These are phyloP conservation scores for Drosophila melanosoma DNA, from an alignment of 2,888 invertebrate genomes.

Conservation along the genomic window DNA sequence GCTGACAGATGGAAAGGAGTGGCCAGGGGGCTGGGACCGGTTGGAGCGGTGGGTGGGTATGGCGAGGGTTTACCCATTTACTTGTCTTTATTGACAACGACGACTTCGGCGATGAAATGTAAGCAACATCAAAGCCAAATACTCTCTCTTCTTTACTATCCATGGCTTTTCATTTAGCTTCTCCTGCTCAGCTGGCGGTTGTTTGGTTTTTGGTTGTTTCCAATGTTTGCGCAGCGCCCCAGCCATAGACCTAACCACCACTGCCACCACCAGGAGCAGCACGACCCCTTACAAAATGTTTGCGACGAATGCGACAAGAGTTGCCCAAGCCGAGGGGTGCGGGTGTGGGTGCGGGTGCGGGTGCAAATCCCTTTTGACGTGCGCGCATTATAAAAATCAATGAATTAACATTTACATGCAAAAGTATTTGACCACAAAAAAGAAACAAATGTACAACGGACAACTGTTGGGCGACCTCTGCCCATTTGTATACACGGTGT, in stretches of 20 bases:
- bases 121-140: constrained; percentile 77
- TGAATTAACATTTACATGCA: constrained; percentile 78
- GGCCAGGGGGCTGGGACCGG: not conserved
- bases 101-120: constrained; percentile 76
- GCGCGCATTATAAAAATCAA: constrained; percentile 77
- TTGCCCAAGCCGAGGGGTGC: constrained; percentile 7
- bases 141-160: constrained; percentile 42
- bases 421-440: constrained; percentile 80
- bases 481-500: constrained; percentile 48
- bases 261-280: not conserved
- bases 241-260: not conserved
- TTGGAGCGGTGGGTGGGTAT: not conserved
- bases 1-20: not conserved
- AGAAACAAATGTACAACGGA: constrained; percentile 77
- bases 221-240: constrained; percentile 43
- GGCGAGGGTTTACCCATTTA: constrained; percentile 68
- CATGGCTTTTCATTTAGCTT: constrained; percentile 32
- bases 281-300: constrained; percentile 30
- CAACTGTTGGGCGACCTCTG: constrained; percentile 44
- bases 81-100: constrained; percentile 72
- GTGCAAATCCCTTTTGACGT: constrained; percentile 64
- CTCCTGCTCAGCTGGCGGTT: constrained; percentile 33
- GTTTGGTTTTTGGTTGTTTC: constrained; percentile 51
- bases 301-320: constrained; percentile 56
- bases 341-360: not conserved